Evolutionary conservation across 2,888 invertebrate species (phyloP), one percentile per base, ranked within the genome.

Genomic region (Teinopalpus imperialis): DNA sequence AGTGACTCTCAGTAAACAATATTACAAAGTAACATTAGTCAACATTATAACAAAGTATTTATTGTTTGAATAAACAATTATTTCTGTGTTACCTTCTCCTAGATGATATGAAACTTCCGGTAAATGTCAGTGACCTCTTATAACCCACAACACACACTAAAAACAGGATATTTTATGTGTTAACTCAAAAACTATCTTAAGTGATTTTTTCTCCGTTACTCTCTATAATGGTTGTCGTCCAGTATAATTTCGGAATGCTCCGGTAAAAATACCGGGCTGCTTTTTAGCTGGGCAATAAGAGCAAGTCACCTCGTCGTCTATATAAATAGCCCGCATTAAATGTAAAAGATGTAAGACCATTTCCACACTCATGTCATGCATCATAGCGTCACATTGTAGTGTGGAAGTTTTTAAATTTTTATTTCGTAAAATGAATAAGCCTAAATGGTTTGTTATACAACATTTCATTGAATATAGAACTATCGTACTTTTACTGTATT

Each of bases 221-320:
- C 47, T 61, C 55, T 56, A 48, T 73, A 76, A 76, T 72, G 69
- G 66, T 63, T 76, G 73, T 74, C 76, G 66, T 68, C 63, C 63
- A 65, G 63, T 69, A 66, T 69, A 73, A 75, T 76, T 76, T 72
- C 37, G 59, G 62, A 71, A 71, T 63, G 66, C 57, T 58, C 61
- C 55, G 54, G 63, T 66, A 62, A 26, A 69, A 69, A 71, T 61
- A 54, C 49, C 39, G 57, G 58, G 51, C 49, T 53, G 60, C 66
- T 59, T 68, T 62, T 60, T 62, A 59, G 54, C 52, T 53, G 51
- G 49, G 59, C 54, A 59, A 66, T 69, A 74, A 70, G 51, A 68
- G 80, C 81, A 78, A 82, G 81, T 80, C 81, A 82, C 80, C 70
- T 55, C 53, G 53, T 59, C 56, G 56, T 69, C 69, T 73, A 77